These are phyloP conservation scores for Aporophyla nigra DNA, from an alignment of 2,888 invertebrate species.

Conservation along the genomic window DNA sequence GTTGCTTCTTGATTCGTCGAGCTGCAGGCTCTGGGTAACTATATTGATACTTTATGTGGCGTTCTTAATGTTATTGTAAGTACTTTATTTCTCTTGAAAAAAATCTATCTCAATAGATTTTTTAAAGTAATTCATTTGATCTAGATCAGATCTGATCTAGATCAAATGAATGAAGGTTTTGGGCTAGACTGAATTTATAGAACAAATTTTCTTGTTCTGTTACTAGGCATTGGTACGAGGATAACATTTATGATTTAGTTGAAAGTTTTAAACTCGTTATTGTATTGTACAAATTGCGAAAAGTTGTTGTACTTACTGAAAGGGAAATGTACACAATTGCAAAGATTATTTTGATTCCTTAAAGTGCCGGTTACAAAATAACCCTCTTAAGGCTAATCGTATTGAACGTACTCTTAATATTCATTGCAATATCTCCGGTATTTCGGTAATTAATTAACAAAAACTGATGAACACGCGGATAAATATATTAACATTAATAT, in stretches of 20 bases:
- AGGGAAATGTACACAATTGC: neutral
- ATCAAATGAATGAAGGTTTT: too few relatives aligned
- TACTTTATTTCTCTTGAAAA: neutral
- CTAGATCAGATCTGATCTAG: neutral
- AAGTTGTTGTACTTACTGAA: neutral
- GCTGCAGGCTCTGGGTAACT: neutral
- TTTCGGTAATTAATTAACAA: conserved; percentile 26
- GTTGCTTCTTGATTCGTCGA: neutral
- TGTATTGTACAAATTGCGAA: neutral
- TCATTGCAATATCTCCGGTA: neutral
- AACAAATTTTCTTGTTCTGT: too few relatives aligned
- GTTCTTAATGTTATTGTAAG: neutral
- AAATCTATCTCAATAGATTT: neutral
- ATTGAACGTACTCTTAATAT: neutral
- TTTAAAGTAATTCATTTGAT: neutral
- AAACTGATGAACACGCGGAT: conserved; percentile 17
- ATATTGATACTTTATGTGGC: neutral
- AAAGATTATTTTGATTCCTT: too few relatives aligned
- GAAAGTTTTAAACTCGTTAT: neutral
- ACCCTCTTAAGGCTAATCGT: neutral
- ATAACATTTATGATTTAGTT: neutral
- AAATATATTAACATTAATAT: conserved; percentile 2
- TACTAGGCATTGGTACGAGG: neutral
- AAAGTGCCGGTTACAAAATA: neutral
- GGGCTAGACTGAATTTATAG: neutral